These are phyloP conservation scores for Ctenomys sociabilis DNA, from an alignment of 2,113 vertebrate genomes.

Conservation along the genomic window DNA sequence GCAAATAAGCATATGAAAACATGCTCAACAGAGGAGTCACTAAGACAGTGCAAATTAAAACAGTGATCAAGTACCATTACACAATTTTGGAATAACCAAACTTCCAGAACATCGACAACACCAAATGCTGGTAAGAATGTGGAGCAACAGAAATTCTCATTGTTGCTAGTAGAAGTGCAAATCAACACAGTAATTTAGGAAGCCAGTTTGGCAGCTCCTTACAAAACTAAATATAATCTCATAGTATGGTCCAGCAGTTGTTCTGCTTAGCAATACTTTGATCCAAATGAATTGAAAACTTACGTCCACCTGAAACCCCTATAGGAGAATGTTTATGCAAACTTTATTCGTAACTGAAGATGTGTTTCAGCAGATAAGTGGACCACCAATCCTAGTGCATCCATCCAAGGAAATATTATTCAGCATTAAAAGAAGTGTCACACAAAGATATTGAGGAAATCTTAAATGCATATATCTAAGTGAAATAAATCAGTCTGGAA, in stretches of 20 bases:
- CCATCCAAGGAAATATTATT: not conserved
- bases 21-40: not conserved
- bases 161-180: not conserved
- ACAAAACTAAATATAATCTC: not conserved
- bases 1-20: not conserved
- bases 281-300: not conserved
- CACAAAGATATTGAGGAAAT: not conserved
- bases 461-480: not conserved
- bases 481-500: not conserved
- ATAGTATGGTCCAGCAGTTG: not conserved
- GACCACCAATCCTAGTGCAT: not conserved
- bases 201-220: not conserved
- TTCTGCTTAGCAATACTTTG: not conserved
- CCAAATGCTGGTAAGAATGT: not conserved
- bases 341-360: not conserved
- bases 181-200: not conserved
- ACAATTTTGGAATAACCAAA: not conserved
- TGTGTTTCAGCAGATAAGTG: not conserved
- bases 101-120: not conserved
- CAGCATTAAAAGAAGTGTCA: not conserved
- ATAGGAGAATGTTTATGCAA: not conserved
- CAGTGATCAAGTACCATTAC: not conserved
- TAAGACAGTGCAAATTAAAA: not conserved
- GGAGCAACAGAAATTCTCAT: not conserved
- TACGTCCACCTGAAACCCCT: not conserved